Conservation (phyloP, 2,888 invertebrate species). For the Cyaniris semiargus region DNA sequence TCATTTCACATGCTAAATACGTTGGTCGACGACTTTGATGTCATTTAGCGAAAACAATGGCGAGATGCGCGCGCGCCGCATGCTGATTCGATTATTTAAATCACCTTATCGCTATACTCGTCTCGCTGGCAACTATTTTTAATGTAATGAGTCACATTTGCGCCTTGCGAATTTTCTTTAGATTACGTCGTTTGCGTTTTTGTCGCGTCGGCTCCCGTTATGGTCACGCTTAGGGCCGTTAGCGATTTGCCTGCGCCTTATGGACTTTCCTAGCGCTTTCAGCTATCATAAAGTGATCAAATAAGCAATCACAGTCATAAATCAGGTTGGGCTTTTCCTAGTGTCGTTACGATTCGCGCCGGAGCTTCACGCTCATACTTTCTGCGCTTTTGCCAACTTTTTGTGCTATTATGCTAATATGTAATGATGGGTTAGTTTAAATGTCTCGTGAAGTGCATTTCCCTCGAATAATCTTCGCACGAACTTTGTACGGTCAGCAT, state of each 20-base stretch:
- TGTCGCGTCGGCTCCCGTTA: conserved; percentile 61
- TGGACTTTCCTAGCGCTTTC: conserved; percentile 70
- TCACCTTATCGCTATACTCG: conserved; percentile 75
- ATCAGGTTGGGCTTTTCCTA: conserved; percentile 67
- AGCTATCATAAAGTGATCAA: conserved; percentile 79
- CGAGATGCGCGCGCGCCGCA: conserved; percentile 67
- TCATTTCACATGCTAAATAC: conserved; percentile 73
- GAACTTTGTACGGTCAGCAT: conserved; percentile 5
- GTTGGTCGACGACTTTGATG: conserved; percentile 76
- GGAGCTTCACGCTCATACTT: conserved; percentile 56
- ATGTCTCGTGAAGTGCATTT: conserved; percentile 47
- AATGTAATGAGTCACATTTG: conserved; percentile 65
- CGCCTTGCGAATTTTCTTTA: conserved; percentile 45
- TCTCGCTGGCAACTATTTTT: conserved; percentile 68
- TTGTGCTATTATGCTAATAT: conserved; percentile 65
- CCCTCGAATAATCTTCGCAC: conserved; percentile 23
- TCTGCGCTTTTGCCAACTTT: conserved; percentile 65
- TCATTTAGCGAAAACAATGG: conserved; percentile 80
- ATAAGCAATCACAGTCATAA: conserved; percentile 71
- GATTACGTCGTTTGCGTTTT: conserved; percentile 59
- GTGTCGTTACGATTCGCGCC: conserved; percentile 71
- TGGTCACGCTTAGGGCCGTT: conserved; percentile 59
- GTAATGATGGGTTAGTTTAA: conserved; percentile 56
- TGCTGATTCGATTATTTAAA: conserved; percentile 76
- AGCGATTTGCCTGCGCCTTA: conserved; percentile 73